Percentiles rank a stretch among this genome's conserved stretches.
Conservation (phyloP, 1,140 invertebrate genomes). For the Drosophila micromelanica region DNA sequence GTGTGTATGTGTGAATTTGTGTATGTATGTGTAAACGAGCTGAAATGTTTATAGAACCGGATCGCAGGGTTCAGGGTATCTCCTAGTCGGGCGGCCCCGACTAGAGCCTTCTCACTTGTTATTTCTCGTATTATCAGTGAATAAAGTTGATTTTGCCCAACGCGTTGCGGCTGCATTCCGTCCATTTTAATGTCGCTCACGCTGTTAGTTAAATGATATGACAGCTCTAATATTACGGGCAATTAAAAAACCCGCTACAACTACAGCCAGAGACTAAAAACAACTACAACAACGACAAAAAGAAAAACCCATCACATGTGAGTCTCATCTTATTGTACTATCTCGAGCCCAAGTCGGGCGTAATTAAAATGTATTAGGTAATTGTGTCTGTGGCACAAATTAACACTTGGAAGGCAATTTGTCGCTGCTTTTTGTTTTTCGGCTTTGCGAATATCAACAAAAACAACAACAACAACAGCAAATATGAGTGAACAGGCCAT, state of each 20-base stretch:
- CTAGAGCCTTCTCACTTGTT: no score
- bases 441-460: constrained; percentile 37
- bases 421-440: constrained; percentile 55
- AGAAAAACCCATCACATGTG: neutral
- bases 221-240: constrained; percentile 51
- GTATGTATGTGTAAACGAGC: no score
- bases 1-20: no score
- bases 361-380: constrained; percentile 81
- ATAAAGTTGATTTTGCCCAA: constrained; percentile 10
- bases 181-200: constrained; percentile 51
- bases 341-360: constrained; percentile 47
- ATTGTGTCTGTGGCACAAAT: constrained; percentile 81
- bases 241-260: constrained; percentile 32
- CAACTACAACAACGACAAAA: constrained; percentile 22
- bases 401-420: constrained; percentile 77
- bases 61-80: no score
- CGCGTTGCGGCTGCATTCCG: constrained; percentile 48
- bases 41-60: no score
- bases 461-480: constrained; percentile 9
- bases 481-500: constrained; percentile 26
- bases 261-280: constrained; percentile 41
- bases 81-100: no score
- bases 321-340: constrained; percentile 39
- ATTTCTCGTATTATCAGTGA: neutral
- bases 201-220: constrained; percentile 49